Conservation (phyloP, 2,797 vertebrate genomes). For the Jordanella pulchra region DNA sequence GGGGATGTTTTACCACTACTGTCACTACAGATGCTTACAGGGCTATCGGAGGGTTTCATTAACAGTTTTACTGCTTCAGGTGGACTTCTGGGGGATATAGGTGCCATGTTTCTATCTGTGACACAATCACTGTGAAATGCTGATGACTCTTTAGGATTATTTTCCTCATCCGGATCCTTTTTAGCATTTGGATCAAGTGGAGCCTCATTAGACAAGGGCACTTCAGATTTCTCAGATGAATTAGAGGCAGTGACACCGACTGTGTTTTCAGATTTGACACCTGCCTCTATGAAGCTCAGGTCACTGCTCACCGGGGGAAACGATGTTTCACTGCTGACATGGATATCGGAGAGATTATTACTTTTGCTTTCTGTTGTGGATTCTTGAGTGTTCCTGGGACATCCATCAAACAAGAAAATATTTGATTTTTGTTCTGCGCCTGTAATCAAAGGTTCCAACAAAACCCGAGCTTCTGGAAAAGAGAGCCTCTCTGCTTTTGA, state of each 20-base stretch:
- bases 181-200: constrained; percentile 90
- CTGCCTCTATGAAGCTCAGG: constrained; percentile 72
- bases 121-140: constrained; percentile 75
- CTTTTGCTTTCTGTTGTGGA: constrained; percentile 60
- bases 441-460: constrained; percentile 76
- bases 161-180: constrained; percentile 82
- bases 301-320: constrained; percentile 68
- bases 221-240: constrained; percentile 84
- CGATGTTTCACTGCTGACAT: constrained; percentile 66
- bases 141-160: constrained; percentile 77
- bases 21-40: constrained; percentile 91
- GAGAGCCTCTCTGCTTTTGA: constrained; percentile 81
- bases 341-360: constrained; percentile 55
- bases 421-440: constrained; percentile 77
- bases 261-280: constrained; percentile 64
- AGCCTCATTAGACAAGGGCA: constrained; percentile 92
- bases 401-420: constrained; percentile 86
- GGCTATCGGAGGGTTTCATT: constrained; percentile 89
- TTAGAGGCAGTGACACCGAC: constrained; percentile 63
- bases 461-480: constrained; percentile 79
- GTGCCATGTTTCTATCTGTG: constrained; percentile 88
- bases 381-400: constrained; percentile 79
- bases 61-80: constrained; percentile 86
- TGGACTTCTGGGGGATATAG: constrained; percentile 91
- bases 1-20: constrained; percentile 90